phyloP scores from a whole-genome alignment of 2,113 vertebrate species.

The Lycocorax pyrrhopterus region DNA sequence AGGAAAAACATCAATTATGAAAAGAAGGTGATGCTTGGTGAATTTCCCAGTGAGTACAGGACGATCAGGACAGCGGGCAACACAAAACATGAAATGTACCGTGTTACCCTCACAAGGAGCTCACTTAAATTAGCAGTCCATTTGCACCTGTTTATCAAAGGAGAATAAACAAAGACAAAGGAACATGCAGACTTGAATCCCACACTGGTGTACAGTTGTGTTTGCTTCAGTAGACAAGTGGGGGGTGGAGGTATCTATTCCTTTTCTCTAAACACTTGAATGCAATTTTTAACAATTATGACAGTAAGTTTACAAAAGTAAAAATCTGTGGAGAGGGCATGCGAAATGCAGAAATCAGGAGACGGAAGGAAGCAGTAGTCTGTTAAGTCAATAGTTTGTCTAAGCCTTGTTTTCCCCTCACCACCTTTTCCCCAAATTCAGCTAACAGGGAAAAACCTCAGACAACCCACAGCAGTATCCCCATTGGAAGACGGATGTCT shows the following conservation, averaged over 20 bases:
- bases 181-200: neutral
- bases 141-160: neutral
- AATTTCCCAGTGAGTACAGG: neutral
- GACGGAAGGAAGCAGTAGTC: neutral
- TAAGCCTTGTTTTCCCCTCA: neutral
- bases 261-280: neutral
- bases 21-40: neutral
- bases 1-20: neutral
- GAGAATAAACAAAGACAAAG: neutral
- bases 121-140: neutral
- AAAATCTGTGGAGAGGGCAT: neutral
- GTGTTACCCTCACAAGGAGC: neutral
- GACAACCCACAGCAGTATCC: neutral
- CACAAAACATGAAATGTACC: neutral
- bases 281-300: neutral
- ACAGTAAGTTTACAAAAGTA: neutral
- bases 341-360: neutral
- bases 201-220: neutral
- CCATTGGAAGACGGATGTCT: neutral
- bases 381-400: neutral
- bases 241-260: neutral
- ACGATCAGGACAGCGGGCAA: neutral
- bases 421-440: neutral
- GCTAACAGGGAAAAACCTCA: neutral
- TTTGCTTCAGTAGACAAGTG: neutral